Evolutionary conservation across 2,888 invertebrate species (phyloP), one percentile per base, ranked within the genome.

Genomic region (Agrotis ipsilon): DNA sequence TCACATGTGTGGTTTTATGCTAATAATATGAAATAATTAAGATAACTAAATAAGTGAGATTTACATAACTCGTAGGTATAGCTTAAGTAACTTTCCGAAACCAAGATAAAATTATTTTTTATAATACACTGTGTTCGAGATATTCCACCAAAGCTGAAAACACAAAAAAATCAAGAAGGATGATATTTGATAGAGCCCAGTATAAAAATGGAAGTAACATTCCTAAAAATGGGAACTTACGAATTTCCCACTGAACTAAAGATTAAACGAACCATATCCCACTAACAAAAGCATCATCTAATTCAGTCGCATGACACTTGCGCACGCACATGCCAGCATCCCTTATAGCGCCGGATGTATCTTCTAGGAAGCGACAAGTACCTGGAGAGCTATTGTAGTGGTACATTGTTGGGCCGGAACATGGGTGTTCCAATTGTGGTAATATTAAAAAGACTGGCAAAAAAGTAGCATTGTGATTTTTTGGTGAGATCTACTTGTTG

Each of bases 281-380:
- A 51, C 21, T 45, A 62, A 72, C 67, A 76, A 68, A 67, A 66
- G 59, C 59, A 27, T 39, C 55, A 54, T 66, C 57, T 24, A 68
- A 72, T 65, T 68, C n/a, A 5, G 48, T 72, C 55, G 24, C 60
- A 64, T 48, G 57, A 21, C 64, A 75, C 74, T 83, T 81, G 78
- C 64, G 68, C 79, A 75, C 64, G 78, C 81, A 83, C 81, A 86
- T 87, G 87, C 78, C 78, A 72, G 67, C 82, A 81, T 83, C 85
- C 84, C 82, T 72, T 79, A 72, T 68, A 80, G 83, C 85, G 82
- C 86, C 87, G 88, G 87, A 86, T 86, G 84, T 78, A 71, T 62
- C 80, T 81, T 80, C 85, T 85, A 82, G 76, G 43, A 63, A 82
- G 61, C 77, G 75, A 58, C 39, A 82, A 75, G 69, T 78, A 84